Conservation (phyloP, 1,140 invertebrate species). For the Drosophila jambulina region DNA sequence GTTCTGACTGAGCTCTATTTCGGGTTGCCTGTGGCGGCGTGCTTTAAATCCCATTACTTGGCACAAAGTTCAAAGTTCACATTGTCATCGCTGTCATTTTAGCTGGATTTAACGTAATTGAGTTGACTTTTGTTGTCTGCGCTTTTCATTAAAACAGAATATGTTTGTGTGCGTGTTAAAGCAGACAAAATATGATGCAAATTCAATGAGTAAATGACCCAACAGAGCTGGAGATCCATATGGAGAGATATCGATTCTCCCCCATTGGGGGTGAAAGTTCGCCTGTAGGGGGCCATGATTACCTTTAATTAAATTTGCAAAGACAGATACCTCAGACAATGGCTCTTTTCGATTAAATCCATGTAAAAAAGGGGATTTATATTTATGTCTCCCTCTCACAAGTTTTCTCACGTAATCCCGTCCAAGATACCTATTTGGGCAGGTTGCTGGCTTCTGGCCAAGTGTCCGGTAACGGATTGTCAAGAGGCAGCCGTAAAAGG, state of each 20-base stretch:
- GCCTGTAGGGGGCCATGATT: not conserved
- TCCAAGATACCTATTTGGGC: slow-evolving; percentile 51
- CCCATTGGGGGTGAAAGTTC: slow-evolving; percentile 9
- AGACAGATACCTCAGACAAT: not conserved
- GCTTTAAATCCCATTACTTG: slow-evolving; percentile 10
- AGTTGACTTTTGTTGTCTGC: slow-evolving; percentile 78
- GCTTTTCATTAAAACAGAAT: slow-evolving; percentile 64
- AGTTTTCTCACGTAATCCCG: slow-evolving; percentile 44
- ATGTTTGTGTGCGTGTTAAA: not conserved
- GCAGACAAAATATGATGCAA: slow-evolving; percentile 21
- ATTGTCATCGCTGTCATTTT: slow-evolving; percentile 20
- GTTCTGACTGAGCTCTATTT: slow-evolving; percentile 1
- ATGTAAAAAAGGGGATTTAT: not conserved
- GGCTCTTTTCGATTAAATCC: not conserved
- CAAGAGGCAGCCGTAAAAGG: slow-evolving; percentile 64
- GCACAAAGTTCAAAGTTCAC: slow-evolving; percentile 42
- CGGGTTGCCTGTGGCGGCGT: not conserved
- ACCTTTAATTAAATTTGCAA: slow-evolving; percentile 12
- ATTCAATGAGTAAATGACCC: slow-evolving; percentile 58
- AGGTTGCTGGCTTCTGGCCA: slow-evolving; percentile 43
- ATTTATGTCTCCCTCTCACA: slow-evolving; percentile 9
- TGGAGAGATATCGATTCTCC: slow-evolving; percentile 14
- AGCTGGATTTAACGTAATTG: slow-evolving; percentile 55
- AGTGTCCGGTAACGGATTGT: slow-evolving; percentile 60
- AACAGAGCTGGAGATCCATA: slow-evolving; percentile 26